Conservation (phyloP, 1,140 invertebrate genomes). For the Drosophila parabipectinata region DNA sequence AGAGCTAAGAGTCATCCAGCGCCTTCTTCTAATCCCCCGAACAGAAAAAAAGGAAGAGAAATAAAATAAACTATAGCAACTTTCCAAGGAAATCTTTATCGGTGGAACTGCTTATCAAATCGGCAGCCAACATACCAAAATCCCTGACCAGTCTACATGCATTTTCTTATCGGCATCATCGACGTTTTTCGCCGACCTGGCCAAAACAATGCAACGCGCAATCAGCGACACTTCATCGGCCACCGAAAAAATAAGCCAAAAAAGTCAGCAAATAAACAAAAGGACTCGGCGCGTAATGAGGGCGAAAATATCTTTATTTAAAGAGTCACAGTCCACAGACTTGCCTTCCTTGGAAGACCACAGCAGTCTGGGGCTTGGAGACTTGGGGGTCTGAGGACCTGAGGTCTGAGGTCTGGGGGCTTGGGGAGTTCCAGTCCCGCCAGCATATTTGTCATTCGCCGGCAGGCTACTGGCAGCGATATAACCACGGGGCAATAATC, state of each 20-base stretch:
- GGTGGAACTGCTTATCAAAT: slow-evolving; percentile 62
- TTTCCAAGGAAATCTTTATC: slow-evolving; percentile 59
- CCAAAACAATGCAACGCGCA: slow-evolving; percentile 81
- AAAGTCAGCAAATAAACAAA: slow-evolving; percentile 60
- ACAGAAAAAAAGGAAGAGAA: background rate
- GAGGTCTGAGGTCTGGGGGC: slow-evolving; percentile 5
- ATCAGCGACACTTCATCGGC: slow-evolving; percentile 83
- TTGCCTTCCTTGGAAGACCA: slow-evolving; percentile 57
- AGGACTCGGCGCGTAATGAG: slow-evolving; percentile 79
- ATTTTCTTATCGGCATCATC: slow-evolving; percentile 66
- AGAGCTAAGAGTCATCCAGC: background rate
- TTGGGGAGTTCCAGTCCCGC: slow-evolving; percentile 15
- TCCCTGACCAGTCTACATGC: slow-evolving; percentile 50
- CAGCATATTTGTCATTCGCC: slow-evolving; percentile 80
- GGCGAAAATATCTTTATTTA: slow-evolving; percentile 82
- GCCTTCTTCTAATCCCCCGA: slow-evolving; percentile 22
- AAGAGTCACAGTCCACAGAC: slow-evolving; percentile 44
- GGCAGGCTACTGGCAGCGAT: slow-evolving; percentile 57
- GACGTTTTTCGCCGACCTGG: slow-evolving; percentile 42
- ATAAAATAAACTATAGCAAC: slow-evolving; percentile 24
- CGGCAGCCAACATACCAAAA: slow-evolving; percentile 54
- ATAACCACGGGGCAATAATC: slow-evolving; percentile 73
- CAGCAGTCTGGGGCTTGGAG: slow-evolving; percentile 14
- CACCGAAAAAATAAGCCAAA: slow-evolving; percentile 32
- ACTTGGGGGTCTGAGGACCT: background rate